Evolutionary conservation across 2,888 invertebrate genomes (phyloP).

Genomic region (Malthinus flaveolus): DNA sequence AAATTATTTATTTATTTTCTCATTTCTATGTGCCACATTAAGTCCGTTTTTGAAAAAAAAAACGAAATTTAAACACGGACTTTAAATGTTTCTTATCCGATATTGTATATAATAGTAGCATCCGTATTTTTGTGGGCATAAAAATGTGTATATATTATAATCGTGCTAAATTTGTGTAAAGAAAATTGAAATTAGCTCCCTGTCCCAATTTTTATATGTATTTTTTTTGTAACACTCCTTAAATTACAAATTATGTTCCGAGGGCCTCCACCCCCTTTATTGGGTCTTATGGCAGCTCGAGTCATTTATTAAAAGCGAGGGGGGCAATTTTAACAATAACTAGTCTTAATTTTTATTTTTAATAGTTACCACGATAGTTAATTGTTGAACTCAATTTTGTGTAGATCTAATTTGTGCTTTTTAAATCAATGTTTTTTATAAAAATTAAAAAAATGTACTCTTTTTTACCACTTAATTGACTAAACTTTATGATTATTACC

Average conservation of each 20-base stretch:
- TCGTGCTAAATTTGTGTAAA: conserved; percentile 11
- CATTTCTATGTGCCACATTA: conserved; percentile 28
- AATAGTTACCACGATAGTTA: conserved; percentile 21
- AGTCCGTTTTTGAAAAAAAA: conserved; percentile 18
- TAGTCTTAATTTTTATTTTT: conserved; percentile 18
- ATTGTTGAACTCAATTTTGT: neutral
- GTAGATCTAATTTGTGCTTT: too few relatives aligned
- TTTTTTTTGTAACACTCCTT: too few relatives aligned
- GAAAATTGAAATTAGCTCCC: too few relatives aligned
- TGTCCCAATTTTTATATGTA: too few relatives aligned
- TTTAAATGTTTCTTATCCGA: conserved; percentile 18
- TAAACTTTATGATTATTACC: too few relatives aligned
- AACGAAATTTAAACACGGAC: neutral
- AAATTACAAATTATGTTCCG: too few relatives aligned
- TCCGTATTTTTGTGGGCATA: conserved; percentile 22
- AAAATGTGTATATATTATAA: conserved; percentile 18
- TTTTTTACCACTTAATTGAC: too few relatives aligned
- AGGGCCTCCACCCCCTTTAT: too few relatives aligned
- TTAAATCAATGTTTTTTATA: too few relatives aligned
- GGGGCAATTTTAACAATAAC: conserved; percentile 8
- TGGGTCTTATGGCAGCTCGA: too few relatives aligned
- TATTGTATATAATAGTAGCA: conserved; percentile 14
- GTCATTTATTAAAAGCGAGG: too few relatives aligned
- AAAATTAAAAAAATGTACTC: too few relatives aligned
- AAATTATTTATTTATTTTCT: conserved; percentile 24